These are phyloP conservation scores for Nephrocerus scutellatus DNA, from an alignment of 2,888 invertebrate species.

Conservation along the genomic window DNA sequence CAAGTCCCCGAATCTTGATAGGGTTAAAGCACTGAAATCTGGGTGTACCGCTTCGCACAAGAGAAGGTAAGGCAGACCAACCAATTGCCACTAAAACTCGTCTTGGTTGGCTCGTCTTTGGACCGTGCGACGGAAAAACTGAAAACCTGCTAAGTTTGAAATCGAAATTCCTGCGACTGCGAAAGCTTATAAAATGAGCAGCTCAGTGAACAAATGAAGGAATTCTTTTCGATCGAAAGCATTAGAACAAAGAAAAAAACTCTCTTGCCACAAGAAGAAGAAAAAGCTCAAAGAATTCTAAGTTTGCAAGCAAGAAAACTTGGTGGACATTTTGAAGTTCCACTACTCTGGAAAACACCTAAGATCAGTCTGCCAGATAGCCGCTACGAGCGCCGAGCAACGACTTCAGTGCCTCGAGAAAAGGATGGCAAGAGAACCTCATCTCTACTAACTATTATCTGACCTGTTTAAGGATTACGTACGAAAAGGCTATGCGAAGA, in stretches of 20 bases:
- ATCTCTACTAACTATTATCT: constrained; percentile 7
- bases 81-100: constrained; percentile 17
- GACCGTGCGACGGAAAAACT: too few relatives aligned
- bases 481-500: constrained; percentile 14
- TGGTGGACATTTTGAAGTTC: constrained; percentile 15
- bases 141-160: too few relatives aligned
- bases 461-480: constrained; percentile 11
- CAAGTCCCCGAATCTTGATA: constrained; percentile 9
- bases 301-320: constrained; percentile 6
- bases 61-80: constrained; percentile 14
- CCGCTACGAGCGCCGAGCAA: constrained; percentile 16
- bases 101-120: constrained; percentile 19
- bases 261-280: too few relatives aligned
- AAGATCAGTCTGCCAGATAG: constrained; percentile 23
- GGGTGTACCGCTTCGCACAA: too few relatives aligned
- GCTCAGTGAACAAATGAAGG: too few relatives aligned
- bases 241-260: too few relatives aligned
- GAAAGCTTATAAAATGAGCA: too few relatives aligned
- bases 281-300: background rate
- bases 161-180: constrained; percentile 13
- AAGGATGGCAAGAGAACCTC: constrained; percentile 16
- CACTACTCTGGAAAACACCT: constrained; percentile 24
- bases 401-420: constrained; percentile 21
- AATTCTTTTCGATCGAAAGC: too few relatives aligned
- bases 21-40: too few relatives aligned